Evolutionary conservation across 2,888 invertebrate species (phyloP), one percentile per base, ranked within the genome.

Genomic region (Diarsia mendica): DNA sequence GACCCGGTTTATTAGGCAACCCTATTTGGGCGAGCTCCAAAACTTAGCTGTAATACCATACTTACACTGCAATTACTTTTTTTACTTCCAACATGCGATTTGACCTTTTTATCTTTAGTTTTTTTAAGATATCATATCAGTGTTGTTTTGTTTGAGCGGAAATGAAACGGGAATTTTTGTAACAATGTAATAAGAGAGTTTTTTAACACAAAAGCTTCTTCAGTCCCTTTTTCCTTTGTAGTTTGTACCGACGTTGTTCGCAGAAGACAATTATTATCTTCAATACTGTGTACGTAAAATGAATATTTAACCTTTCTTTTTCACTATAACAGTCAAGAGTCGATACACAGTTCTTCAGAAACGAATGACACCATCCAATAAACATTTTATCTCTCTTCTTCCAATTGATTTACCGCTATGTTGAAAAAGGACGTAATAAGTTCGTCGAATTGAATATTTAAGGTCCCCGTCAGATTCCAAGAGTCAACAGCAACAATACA

Each of bases 401-500:
- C 68, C 72, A 77, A 74, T 70, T 78, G 55, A 73, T 71, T 81
- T 66, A 67, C 18, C 74, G n/a, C 51, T 61, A 48, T 72, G 55
- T 72, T 66, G n/a, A 49, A 74, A 65, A 80, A 80, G 49, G 48
- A 79, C 63, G 23, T 55, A 75, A 74, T 55, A 63, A 72, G 61
- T 73, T 77, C 60, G 39, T 68, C 61, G 69, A 70, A 83, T 74
- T 75, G 55, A 79, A 85, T 79, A 70, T 77, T 72, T 75, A 81
- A 80, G 72, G 81, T 67, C 60, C 68, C 53, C 66, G 68, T 69
- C 82, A 84, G 87, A 90, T 89, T 82, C 84, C 78, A 39, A 39
- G 39, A 39, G 84, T 81, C 83, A 77, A 83, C 79, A 78, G 83
- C 83, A 89, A 85, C 85, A 83, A 80, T 70, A 85, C 88, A 87